phyloP scores from a whole-genome alignment of 2,113 vertebrate genomes.

The Coptodon rendalli region DNA sequence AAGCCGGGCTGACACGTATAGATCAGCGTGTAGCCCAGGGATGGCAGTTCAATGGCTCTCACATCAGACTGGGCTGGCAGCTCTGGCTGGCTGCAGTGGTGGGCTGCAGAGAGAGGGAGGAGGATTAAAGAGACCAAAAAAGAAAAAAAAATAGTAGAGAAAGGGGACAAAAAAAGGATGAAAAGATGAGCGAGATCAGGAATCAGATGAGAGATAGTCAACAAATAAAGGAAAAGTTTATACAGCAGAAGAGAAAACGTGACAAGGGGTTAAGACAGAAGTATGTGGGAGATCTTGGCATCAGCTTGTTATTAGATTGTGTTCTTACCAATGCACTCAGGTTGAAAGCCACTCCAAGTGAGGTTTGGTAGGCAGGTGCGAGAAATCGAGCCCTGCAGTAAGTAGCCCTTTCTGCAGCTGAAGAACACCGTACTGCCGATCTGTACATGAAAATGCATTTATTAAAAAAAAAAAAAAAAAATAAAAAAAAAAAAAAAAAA shows the following conservation, averaged over 20 bases:
- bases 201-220: background rate
- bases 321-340: slow-evolving; percentile 88
- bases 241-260: background rate
- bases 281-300: background rate
- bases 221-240: background rate
- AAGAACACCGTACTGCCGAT: slow-evolving; percentile 87
- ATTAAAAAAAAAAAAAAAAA: no score
- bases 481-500: background rate
- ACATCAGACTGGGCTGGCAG: slow-evolving; percentile 86
- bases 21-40: slow-evolving; percentile 95
- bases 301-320: background rate
- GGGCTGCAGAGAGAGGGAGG: slow-evolving; percentile 66
- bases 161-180: background rate
- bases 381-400: slow-evolving; percentile 93
- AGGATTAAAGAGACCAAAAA: background rate
- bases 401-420: slow-evolving; percentile 92
- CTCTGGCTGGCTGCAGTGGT: slow-evolving; percentile 94
- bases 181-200: background rate
- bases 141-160: background rate
- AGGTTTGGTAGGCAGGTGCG: slow-evolving; percentile 94
- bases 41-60: slow-evolving; percentile 90
- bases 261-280: background rate
- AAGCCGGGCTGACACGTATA: slow-evolving; percentile 93
- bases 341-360: slow-evolving; percentile 92
- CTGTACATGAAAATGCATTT: slow-evolving; percentile 25